phyloP scores from a whole-genome alignment of 2,113 vertebrate genomes.

The Recurvirostra avosetta region DNA sequence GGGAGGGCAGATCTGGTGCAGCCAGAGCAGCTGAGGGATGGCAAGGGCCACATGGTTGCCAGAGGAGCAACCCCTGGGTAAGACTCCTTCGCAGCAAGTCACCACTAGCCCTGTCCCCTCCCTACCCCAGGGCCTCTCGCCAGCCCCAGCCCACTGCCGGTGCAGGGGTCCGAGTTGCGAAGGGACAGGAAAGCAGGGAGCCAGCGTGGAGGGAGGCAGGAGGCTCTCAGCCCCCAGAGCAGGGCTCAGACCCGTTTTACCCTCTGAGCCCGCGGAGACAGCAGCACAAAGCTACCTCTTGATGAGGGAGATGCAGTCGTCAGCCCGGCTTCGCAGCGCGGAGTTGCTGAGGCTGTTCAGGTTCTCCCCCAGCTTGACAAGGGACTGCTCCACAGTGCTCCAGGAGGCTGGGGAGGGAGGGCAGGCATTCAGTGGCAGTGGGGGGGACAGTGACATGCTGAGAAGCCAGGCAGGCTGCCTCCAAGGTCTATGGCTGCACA shows the following conservation, averaged over 20 bases:
- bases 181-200: background rate
- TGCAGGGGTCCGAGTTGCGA: background rate
- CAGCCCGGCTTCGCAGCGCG: slow-evolving; percentile 80
- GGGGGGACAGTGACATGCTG: fast-evolving
- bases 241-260: background rate
- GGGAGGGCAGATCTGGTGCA: background rate
- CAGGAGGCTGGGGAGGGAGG: slow-evolving; percentile 80
- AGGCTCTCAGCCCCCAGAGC: background rate
- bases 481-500: background rate
- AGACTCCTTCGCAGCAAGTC: background rate
- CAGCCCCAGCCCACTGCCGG: background rate
- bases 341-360: slow-evolving; percentile 77
- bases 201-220: background rate
- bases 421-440: background rate
- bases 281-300: slow-evolving; percentile 79
- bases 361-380: slow-evolving; percentile 83
- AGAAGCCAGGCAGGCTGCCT: background rate
- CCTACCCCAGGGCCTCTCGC: background rate
- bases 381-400: slow-evolving; percentile 86
- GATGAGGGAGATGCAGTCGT: slow-evolving; percentile 84
- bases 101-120: background rate
- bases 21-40: background rate
- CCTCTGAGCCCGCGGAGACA: fast-evolving
- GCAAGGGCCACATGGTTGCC: background rate
- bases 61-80: background rate